Evolutionary conservation across 2,113 vertebrate species (phyloP), one percentile per base, ranked within the genome.

Genomic region (Cyprinodon brontotheroides): DNA sequence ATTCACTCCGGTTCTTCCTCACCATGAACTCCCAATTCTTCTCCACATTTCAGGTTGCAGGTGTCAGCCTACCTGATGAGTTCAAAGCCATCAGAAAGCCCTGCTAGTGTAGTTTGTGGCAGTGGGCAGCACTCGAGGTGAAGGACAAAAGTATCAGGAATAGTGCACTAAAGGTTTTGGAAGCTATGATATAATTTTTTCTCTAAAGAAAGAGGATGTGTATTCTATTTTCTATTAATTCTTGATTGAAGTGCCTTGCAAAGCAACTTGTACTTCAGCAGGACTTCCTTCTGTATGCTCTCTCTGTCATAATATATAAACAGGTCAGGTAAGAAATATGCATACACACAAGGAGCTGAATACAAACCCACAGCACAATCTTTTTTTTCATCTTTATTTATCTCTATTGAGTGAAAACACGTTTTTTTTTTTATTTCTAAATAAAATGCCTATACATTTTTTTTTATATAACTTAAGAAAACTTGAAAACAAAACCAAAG

Each of bases 21-120:
- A 67, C 77, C 76, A 70, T 89, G 89, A 90, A 86, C 83, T 87
- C 87, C 71, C 63, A 68, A 72, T 84, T 83, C 50, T 75, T 77
- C 77, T 81, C 66, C 68, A 61, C 79, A 78, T 75, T 70, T 80
- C 67, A 20, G 65, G 70, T n/a, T 75, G 88, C 78, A 89, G 86
- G 88, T 89, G 89, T 88, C 86, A 81, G 88, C 70, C 74, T 84
- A 89, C 87, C 81, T 83, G 77, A 87, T 79, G 83, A 75, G 90
- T 94, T 94, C 91, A 94, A 93, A 94, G 91, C 66, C 65, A 80
- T 86, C 84, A 76, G 86, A 69, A 77, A 63, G 64, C 62, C 65
- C 67, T 75, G 77, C 37, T 65, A 72, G 84, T 69, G 38, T 47
- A 72, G 68, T 66, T 50, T 15, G 50, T 61, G 72, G 76, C 65